Conservation (phyloP, 2,113 vertebrate genomes). For the Dipodomys merriami region DNA sequence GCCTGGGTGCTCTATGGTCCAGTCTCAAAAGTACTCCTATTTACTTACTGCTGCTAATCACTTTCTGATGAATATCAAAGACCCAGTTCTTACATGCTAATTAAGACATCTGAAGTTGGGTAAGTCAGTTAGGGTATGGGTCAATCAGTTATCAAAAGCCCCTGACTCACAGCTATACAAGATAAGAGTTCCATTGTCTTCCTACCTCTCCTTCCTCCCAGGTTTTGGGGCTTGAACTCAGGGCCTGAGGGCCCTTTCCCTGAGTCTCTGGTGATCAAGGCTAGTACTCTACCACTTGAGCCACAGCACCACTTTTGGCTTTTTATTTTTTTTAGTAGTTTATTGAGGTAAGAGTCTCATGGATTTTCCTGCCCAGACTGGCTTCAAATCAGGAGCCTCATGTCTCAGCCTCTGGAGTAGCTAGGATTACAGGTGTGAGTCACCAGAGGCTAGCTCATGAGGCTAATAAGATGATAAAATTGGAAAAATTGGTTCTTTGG, state of each 20-base stretch:
- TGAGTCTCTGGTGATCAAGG: too few species aligned
- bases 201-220: too few species aligned
- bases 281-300: too few species aligned
- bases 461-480: constrained; percentile 1
- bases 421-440: too few species aligned
- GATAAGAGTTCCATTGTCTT: neutral
- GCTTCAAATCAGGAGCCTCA: too few species aligned
- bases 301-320: too few species aligned
- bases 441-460: neutral
- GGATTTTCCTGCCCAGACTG: too few species aligned
- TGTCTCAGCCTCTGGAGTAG: too few species aligned
- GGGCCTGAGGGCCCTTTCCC: too few species aligned
- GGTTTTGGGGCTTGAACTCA: too few species aligned
- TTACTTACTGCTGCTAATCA: neutral
- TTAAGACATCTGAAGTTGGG: neutral
- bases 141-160: neutral
- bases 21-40: neutral
- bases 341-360: too few species aligned
- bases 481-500: neutral
- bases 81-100: neutral
- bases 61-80: neutral
- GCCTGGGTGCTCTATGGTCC: neutral
- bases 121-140: neutral
- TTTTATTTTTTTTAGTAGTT: too few species aligned
- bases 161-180: neutral